These are phyloP conservation scores for Triops longicaudatus DNA, from an alignment of 1,140 invertebrate species.

Conservation along the genomic window DNA sequence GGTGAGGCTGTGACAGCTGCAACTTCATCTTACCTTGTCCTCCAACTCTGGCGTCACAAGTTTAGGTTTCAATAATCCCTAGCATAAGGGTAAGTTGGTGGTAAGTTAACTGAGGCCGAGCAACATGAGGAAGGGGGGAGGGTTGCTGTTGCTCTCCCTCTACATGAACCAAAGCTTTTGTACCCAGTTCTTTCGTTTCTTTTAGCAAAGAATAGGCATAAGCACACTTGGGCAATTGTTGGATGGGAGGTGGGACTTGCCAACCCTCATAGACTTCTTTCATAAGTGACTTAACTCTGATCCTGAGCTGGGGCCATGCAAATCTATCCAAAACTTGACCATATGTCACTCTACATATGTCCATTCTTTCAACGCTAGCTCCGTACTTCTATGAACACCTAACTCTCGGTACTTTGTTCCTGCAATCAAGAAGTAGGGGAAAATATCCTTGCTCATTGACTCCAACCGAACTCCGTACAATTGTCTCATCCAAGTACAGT, in stretches of 20 bases:
- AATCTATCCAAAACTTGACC: conserved; percentile 1
- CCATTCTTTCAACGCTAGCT: neutral
- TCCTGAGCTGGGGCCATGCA: neutral
- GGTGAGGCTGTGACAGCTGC: neutral
- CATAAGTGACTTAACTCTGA: conserved; percentile 8
- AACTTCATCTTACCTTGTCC: neutral
- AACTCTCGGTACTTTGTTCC: neutral
- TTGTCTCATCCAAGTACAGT: neutral
- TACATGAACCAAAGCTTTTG: neutral
- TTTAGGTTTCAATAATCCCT: neutral
- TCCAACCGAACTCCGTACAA: neutral
- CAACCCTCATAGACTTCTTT: neutral
- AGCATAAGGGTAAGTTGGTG: neutral
- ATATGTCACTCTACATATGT: neutral
- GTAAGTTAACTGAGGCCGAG: neutral
- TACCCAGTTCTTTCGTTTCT: neutral
- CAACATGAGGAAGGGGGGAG: neutral
- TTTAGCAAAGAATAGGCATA: conserved; percentile 4
- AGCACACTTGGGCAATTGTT: conserved; percentile 11
- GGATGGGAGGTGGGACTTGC: neutral
- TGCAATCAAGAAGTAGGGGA: no score
- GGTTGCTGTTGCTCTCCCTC: neutral
- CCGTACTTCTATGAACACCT: neutral
- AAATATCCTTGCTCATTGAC: neutral
- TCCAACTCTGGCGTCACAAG: neutral